These are phyloP conservation scores for Holothuria scabra DNA, from an alignment of 53 echinoderm and acorn worm genomes.

Conservation along the genomic window DNA sequence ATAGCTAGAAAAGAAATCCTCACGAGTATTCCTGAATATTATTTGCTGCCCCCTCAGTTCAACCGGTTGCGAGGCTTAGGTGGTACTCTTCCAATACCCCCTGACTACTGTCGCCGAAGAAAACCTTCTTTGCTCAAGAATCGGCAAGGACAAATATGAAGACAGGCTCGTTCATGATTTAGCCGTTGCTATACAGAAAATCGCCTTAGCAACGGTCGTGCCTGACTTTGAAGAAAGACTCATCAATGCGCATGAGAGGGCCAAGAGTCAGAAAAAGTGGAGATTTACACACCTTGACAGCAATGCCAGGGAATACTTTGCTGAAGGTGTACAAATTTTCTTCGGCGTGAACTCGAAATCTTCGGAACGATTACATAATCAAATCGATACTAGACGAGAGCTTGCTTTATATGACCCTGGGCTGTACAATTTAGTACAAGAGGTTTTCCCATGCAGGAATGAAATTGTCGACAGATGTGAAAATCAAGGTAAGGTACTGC, in stretches of 20 bases:
- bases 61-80: constrained; percentile 79
- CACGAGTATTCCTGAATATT: constrained; percentile 79
- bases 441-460: constrained; percentile 73
- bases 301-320: constrained; percentile 66
- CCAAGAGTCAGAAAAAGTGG: constrained; percentile 60
- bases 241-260: constrained; percentile 9
- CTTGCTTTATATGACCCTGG: constrained; percentile 57
- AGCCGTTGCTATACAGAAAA: constrained; percentile 62
- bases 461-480: constrained; percentile 63
- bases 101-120: constrained; percentile 66
- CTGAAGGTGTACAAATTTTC: constrained; percentile 76
- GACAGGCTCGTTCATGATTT: constrained; percentile 75
- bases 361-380: constrained; percentile 57
- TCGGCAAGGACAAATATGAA: constrained; percentile 59
- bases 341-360: constrained; percentile 47
- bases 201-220: constrained; percentile 52
- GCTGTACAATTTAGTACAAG: constrained; percentile 56
- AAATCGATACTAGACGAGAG: constrained; percentile 62
- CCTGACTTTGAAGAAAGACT: constrained; percentile 31
- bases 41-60: constrained; percentile 52
- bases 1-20: constrained; percentile 70
- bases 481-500: constrained; percentile 64
- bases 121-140: constrained; percentile 65
- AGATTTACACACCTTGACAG: constrained; percentile 53
- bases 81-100: constrained; percentile 58